These are phyloP conservation scores for Geotrypetes seraphini DNA, from an alignment of 2,797 vertebrate species.

Conservation along the genomic window DNA sequence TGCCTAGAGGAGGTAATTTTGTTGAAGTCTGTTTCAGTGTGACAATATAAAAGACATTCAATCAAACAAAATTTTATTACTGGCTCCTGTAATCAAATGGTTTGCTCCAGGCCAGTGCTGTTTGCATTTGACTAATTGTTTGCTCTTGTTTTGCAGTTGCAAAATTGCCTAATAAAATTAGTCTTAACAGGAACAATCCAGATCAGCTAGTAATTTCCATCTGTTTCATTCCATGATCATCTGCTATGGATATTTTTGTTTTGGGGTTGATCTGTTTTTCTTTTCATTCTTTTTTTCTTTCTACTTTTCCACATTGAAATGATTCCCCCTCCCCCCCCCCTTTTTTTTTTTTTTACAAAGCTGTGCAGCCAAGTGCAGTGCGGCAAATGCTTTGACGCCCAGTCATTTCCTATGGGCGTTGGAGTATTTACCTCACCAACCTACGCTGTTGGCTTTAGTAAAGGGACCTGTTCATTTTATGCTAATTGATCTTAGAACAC, in stretches of 20 bases:
- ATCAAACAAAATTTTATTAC: constrained; percentile 5
- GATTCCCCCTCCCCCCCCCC: too few relatives aligned
- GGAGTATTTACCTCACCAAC: too few relatives aligned
- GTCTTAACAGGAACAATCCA: neutral
- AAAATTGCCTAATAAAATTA: neutral
- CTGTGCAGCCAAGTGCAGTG: too few relatives aligned
- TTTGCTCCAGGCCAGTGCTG: neutral
- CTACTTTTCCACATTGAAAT: too few relatives aligned
- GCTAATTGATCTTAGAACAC: too few relatives aligned
- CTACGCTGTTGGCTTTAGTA: too few relatives aligned
- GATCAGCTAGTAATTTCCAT: neutral
- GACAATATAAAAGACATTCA: neutral
- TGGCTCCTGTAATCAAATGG: neutral
- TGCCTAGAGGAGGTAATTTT: neutral
- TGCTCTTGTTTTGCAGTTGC: neutral
- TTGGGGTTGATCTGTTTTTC: too few relatives aligned
- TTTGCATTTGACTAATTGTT: constrained; percentile 9
- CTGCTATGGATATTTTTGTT: neutral
- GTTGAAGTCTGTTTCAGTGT: neutral
- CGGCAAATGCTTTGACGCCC: too few relatives aligned
- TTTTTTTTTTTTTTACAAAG: too few relatives aligned
- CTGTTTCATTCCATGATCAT: neutral
- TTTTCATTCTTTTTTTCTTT: too few relatives aligned
- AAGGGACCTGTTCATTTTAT: too few relatives aligned
- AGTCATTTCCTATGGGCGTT: too few relatives aligned